phyloP scores from a whole-genome alignment of 2,888 invertebrate species.

The Hypselothyrea guttata region DNA sequence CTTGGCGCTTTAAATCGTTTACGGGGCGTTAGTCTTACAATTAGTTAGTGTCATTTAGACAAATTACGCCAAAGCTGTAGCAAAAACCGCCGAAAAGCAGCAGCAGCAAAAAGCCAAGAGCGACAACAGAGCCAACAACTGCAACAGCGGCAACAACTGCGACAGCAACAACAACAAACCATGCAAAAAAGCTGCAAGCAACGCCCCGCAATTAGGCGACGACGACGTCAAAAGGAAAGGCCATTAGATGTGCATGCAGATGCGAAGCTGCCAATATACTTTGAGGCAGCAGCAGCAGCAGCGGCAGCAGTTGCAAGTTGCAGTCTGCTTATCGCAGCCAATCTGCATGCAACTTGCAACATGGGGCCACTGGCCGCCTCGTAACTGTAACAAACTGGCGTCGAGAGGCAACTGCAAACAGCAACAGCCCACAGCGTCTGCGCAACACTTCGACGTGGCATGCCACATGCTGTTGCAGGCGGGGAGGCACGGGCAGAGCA shows the following conservation, averaged over 20 bases:
- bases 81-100: constrained; percentile 20
- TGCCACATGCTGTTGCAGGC: background rate
- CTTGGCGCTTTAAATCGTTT: constrained; percentile 50
- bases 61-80: constrained; percentile 54
- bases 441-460: constrained; percentile 59
- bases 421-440: constrained; percentile 73
- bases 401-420: constrained; percentile 22
- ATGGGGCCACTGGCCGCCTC: constrained; percentile 51
- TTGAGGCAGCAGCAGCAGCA: constrained; percentile 1
- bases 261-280: constrained; percentile 39
- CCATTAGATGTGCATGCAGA: constrained; percentile 65
- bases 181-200: constrained; percentile 37
- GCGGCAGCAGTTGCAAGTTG: constrained; percentile 15
- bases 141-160: constrained; percentile 10
- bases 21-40: constrained; percentile 73
- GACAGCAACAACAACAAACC: constrained; percentile 4
- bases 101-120: constrained; percentile 28
- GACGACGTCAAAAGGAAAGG: constrained; percentile 69
- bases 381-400: constrained; percentile 70
- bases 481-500: constrained; percentile 26
- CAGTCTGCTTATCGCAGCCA: constrained; percentile 53
- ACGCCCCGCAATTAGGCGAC: constrained; percentile 58
- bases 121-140: constrained; percentile 9
- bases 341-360: constrained; percentile 60
- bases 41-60: constrained; percentile 76